Conservation (phyloP, 2,113 vertebrate species). For the Cyprinodon variegatus region DNA sequence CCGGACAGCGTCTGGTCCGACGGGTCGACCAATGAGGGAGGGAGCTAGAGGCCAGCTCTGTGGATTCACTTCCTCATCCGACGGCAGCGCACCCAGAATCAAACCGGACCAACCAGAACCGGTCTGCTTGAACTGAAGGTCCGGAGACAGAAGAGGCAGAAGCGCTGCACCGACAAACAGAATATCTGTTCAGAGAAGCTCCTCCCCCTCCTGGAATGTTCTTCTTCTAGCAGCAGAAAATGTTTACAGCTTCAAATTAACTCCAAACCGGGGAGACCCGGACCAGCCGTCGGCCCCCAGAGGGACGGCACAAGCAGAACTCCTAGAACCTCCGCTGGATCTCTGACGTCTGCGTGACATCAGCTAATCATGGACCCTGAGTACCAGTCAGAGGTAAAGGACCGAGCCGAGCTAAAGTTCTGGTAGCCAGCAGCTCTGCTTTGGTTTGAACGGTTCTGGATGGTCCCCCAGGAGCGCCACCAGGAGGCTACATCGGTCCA, state of each 20-base stretch:
- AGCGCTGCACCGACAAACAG: too few species aligned
- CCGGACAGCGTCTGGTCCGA: slow-evolving; percentile 9
- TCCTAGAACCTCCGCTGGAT: neutral
- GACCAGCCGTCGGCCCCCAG: slow-evolving; percentile 13
- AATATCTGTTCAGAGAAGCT: slow-evolving; percentile 44
- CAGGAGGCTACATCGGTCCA: slow-evolving; percentile 76
- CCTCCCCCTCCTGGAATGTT: slow-evolving; percentile 91
- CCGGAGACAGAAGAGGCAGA: too few species aligned
- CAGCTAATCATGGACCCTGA: slow-evolving; percentile 31
- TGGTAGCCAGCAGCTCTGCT: slow-evolving; percentile 9
- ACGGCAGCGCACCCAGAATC: slow-evolving; percentile 29
- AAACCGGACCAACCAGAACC: too few species aligned
- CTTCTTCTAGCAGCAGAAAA: slow-evolving; percentile 61
- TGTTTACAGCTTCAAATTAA: slow-evolving; percentile 31
- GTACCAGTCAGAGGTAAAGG: slow-evolving; percentile 20
- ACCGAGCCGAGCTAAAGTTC: neutral
- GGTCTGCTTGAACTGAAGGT: too few species aligned
- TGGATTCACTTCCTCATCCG: slow-evolving; percentile 31
- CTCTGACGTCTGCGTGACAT: neutral
- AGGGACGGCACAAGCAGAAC: too few species aligned
- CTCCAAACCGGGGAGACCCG: slow-evolving; percentile 4
- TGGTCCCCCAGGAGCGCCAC: neutral
- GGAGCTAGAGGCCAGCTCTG: slow-evolving; percentile 59
- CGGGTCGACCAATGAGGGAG: slow-evolving; percentile 21
- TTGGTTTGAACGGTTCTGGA: slow-evolving; percentile 22